Conservation (phyloP, 2,113 vertebrate species). For the Oriolus oriolus region DNA sequence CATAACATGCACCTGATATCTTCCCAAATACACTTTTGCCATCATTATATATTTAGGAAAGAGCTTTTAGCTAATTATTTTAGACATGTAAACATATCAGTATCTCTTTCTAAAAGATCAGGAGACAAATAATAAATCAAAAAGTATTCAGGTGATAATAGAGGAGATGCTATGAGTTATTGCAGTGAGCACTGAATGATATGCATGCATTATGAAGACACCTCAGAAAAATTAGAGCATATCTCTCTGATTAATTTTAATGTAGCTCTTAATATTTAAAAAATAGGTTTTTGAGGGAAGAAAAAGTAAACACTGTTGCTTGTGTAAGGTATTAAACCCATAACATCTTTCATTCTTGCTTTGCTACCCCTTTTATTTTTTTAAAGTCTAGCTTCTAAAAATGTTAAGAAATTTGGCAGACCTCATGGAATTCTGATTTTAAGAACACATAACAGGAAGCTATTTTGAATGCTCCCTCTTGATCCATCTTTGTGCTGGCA, state of each 20-base stretch:
- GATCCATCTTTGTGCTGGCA: conserved; percentile 73
- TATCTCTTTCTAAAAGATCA: neutral
- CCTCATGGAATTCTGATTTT: conserved; percentile 38
- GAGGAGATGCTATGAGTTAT: neutral
- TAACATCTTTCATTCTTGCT: neutral
- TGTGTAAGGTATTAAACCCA: neutral
- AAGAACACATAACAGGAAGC: conserved; percentile 73
- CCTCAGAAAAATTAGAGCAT: neutral
- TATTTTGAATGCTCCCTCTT: conserved; percentile 62
- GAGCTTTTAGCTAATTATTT: conserved; percentile 4
- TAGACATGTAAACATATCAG: neutral
- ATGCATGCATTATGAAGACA: neutral
- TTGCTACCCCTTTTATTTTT: neutral
- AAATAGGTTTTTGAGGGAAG: neutral
- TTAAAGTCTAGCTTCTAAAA: conserved; percentile 23
- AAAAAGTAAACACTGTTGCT: neutral
- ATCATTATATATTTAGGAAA: neutral
- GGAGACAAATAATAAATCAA: conserved; percentile 7
- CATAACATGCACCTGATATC: neutral
- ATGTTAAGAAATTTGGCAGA: conserved; percentile 51
- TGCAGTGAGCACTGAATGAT: neutral
- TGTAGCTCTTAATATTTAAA: neutral
- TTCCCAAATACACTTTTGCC: neutral
- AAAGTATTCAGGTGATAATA: neutral
- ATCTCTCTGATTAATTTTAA: neutral